Evolutionary conservation across 2,113 vertebrate species (phyloP).

Genomic region (Rallus limicola): DNA sequence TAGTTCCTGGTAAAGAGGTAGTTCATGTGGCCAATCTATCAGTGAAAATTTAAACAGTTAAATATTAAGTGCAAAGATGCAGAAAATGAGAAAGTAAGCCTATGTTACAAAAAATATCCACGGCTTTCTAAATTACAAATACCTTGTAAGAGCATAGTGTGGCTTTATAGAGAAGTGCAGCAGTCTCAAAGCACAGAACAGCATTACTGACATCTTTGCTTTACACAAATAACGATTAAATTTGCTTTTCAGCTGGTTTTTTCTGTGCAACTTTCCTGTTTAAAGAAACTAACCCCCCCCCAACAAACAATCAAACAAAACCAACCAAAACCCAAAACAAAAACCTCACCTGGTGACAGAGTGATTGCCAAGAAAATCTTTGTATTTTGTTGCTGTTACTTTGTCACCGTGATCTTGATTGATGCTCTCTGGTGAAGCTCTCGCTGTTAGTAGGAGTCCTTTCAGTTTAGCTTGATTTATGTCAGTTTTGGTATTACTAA

Average conservation of each 20-base stretch:
- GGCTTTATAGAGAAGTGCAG: not conserved
- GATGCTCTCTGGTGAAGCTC: not conserved
- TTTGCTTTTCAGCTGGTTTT: not conserved
- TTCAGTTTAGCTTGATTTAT: not conserved
- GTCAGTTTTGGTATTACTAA: not conserved
- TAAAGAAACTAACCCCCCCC: not conserved
- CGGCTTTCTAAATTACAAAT: not conserved
- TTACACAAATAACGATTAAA: accelerated
- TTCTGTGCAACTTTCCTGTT: not conserved
- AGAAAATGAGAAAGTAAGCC: not conserved
- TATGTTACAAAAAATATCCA: not conserved
- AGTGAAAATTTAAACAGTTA: not conserved
- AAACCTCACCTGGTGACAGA: not conserved
- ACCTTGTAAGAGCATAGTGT: not conserved
- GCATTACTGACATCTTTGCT: accelerated
- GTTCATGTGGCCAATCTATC: not conserved
- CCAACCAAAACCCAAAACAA: no score
- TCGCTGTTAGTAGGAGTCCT: not conserved
- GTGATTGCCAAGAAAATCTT: not conserved
- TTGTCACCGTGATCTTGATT: not conserved
- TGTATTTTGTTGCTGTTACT: not conserved
- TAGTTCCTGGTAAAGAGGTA: not conserved
- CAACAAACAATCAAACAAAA: no score
- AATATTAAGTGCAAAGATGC: not conserved
- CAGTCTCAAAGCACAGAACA: not conserved